phyloP scores from a whole-genome alignment of 2,888 invertebrate species.

The Leptopilina myrica region DNA sequence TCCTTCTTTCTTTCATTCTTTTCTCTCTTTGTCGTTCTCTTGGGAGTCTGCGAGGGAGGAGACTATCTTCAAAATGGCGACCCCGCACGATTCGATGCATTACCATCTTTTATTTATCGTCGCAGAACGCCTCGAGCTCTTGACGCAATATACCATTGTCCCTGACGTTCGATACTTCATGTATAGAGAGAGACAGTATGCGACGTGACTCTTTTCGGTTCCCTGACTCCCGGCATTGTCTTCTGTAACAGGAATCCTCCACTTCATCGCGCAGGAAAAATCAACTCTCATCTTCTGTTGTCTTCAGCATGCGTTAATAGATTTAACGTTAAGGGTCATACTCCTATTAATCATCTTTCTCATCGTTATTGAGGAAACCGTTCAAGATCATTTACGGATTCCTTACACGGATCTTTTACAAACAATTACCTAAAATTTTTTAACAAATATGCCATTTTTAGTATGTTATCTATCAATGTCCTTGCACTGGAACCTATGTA shows the following conservation, averaged over 20 bases:
- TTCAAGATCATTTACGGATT: too few relatives aligned
- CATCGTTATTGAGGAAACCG: too few relatives aligned
- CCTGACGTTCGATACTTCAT: conserved; percentile 36
- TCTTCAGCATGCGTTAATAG: background rate
- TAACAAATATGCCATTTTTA: too few relatives aligned
- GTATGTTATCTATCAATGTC: too few relatives aligned
- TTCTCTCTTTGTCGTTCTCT: conserved; percentile 55
- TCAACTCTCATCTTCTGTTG: background rate
- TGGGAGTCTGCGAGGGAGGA: conserved; percentile 69
- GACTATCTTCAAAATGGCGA: conserved; percentile 74
- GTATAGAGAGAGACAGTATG: background rate
- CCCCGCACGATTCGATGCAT: conserved; percentile 59
- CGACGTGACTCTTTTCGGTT: background rate
- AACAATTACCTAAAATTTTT: too few relatives aligned
- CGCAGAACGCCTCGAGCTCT: conserved; percentile 35
- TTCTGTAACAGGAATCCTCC: conserved; percentile 11
- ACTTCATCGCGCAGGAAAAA: background rate
- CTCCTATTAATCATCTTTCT: too few relatives aligned
- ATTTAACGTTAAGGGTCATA: background rate
- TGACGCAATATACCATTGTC: conserved; percentile 41
- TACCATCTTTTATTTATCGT: conserved; percentile 63
- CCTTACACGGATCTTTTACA: too few relatives aligned
- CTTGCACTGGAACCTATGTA: too few relatives aligned
- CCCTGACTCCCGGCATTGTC: conserved; percentile 30
- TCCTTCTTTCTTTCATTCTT: conserved; percentile 50